A percentile compares a stretch with the other conserved stretches of the same genome.
Conservation (phyloP, 1,140 invertebrate genomes). For the Eupristina koningsbergeri region DNA sequence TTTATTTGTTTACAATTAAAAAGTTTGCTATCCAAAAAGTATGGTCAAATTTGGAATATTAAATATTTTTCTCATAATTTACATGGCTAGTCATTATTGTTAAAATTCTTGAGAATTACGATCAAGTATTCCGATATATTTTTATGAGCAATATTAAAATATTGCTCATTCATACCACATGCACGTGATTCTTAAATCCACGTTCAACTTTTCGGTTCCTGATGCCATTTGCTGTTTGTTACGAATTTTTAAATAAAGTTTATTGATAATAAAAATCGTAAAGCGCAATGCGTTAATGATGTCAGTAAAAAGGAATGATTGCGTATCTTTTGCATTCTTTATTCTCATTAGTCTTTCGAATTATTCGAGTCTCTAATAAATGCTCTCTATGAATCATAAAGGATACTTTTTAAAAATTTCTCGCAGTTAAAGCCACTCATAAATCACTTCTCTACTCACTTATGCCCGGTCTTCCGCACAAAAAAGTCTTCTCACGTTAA, state of each 20-base stretch:
- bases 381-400: conserved; percentile 15
- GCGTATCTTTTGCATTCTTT: not conserved
- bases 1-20: too few species aligned
- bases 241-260: not conserved
- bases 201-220: not conserved
- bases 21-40: too few species aligned
- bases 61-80: not conserved
- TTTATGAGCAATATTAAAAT: too few species aligned
- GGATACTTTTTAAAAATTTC: conserved; percentile 42
- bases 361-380: conserved; percentile 32
- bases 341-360: conserved; percentile 18
- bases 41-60: too few species aligned
- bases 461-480: not conserved
- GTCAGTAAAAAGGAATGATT: not conserved
- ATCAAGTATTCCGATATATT: too few species aligned
- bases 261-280: not conserved
- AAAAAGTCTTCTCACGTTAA: conserved; percentile 26
- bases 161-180: too few species aligned
- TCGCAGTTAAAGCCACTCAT: conserved; percentile 28
- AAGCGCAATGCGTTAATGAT: conserved; percentile 24
- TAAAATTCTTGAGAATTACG: not conserved
- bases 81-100: not conserved
- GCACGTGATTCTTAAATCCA: too few species aligned
- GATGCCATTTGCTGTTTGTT: not conserved
- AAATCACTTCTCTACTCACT: conserved; percentile 21